A percentile compares a stretch with the other conserved stretches of the same genome.
Evolutionary conservation across 1,140 invertebrate genomes (phyloP).

Genomic region (Brachionus koreanus): DNA sequence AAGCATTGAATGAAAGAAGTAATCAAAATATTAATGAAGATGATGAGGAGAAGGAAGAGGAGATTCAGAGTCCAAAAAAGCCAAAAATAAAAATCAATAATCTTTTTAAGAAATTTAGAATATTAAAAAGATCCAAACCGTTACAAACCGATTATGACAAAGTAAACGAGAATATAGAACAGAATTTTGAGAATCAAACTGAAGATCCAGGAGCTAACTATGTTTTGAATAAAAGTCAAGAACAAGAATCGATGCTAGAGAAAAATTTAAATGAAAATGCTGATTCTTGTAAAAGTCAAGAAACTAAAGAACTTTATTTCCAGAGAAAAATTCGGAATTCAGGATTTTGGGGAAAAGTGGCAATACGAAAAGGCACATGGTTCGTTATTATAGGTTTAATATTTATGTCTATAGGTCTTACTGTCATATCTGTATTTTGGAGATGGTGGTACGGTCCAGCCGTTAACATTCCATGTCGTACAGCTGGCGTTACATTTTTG

Average conservation of each 20-base stretch:
- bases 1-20: not conserved
- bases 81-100: not conserved
- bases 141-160: not conserved
- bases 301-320: constrained; percentile 9
- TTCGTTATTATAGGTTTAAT: constrained; percentile 25
- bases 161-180: not conserved
- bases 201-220: not conserved
- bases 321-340: constrained; percentile 4
- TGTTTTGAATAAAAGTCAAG: not conserved
- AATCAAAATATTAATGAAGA: not conserved
- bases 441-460: constrained; percentile 37
- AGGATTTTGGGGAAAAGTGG: constrained; percentile 41
- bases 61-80: no score
- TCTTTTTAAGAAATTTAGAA: not conserved
- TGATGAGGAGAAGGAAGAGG: not conserved
- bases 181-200: not conserved
- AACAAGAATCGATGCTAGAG: not conserved
- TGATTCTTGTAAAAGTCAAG: not conserved
- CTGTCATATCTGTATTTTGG: constrained; percentile 34
- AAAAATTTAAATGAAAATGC: not conserved
- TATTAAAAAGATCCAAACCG: not conserved
- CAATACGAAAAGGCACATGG: not conserved
- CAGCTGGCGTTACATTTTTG: not conserved
- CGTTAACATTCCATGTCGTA: constrained; percentile 33
- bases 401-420: not conserved